phyloP scores from a whole-genome alignment of 2,113 vertebrate genomes.

The Petaurus breviceps region DNA sequence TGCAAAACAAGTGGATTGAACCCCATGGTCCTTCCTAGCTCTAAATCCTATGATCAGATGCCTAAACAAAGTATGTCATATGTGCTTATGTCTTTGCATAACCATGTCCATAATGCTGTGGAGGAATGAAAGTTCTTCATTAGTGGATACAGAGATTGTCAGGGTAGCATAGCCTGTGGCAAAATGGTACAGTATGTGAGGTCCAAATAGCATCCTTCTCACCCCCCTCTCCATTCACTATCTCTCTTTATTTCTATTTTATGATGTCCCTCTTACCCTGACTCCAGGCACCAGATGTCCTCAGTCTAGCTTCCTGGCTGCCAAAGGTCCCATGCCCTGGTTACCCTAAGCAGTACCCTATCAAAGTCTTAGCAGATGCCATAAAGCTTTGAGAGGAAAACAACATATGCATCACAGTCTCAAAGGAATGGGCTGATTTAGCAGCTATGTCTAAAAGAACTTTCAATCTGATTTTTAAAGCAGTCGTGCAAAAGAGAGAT shows the following conservation, averaged over 20 bases:
- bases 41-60: neutral
- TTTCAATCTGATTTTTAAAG: neutral
- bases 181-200: neutral
- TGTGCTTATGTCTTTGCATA: neutral
- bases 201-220: no score
- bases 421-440: neutral
- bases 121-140: neutral
- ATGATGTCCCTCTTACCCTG: neutral
- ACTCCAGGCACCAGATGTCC: neutral
- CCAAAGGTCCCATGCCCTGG: neutral
- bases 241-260: no score
- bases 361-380: neutral
- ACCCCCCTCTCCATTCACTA: no score
- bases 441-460: neutral
- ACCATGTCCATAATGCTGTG: neutral
- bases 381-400: neutral
- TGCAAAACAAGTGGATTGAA: neutral
- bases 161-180: neutral
- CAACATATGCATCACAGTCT: neutral
- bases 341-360: neutral
- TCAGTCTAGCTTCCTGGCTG: neutral
- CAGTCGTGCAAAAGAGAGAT: neutral
- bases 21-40: neutral
- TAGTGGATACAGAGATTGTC: neutral
- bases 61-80: neutral